Evolutionary conservation across 2,888 invertebrate species (phyloP), one percentile per base, ranked within the genome.

Genomic region (Antheraea yamamai): DNA sequence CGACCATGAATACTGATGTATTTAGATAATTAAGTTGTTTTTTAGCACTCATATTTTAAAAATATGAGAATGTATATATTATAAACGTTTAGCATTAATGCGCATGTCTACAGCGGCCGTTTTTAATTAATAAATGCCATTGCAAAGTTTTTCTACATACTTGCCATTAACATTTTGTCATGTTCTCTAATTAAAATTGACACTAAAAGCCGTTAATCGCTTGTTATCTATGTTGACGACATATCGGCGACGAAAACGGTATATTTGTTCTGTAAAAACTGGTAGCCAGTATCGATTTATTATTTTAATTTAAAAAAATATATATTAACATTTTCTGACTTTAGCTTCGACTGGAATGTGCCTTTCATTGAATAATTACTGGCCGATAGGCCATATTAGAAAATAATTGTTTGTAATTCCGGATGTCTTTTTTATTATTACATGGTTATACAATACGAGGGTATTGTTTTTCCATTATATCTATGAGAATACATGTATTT

Each of bases 181-280:
- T 81, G 81, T 73, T 74, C 71, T 68, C 81, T 85, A 85, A 87
- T 87, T 87, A 87, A 83, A 84, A 80, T 78, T 78, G 83, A 81
- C 82, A 81, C 76, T 82, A 81, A 83, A 80, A 78, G 77, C 78
- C 76, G 77, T 82, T 86, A 86, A 87, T 85, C 84, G 81, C 81
- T 61, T 77, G 81, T 83, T 84, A 83, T 84, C 82, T 84, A 80
- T 79, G 74, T 77, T 39, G 55, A 75, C 78, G 74, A 77, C 77
- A 78, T 81, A 79, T 80, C 78, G 79, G 79, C 76, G 78, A 80
- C 79, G 35, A 78, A 72, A 71, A 61, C 39, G 47, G 71, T 51
- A 61, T 58, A 47, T 61, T 26, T 74, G 26, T 26, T 26, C 12
- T 64, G 26, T 64, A 64, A 64, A 64, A 64, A 64, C 64, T 18